These are phyloP conservation scores for Octodon degus DNA, from an alignment of 2,113 vertebrate genomes.

Conservation along the genomic window DNA sequence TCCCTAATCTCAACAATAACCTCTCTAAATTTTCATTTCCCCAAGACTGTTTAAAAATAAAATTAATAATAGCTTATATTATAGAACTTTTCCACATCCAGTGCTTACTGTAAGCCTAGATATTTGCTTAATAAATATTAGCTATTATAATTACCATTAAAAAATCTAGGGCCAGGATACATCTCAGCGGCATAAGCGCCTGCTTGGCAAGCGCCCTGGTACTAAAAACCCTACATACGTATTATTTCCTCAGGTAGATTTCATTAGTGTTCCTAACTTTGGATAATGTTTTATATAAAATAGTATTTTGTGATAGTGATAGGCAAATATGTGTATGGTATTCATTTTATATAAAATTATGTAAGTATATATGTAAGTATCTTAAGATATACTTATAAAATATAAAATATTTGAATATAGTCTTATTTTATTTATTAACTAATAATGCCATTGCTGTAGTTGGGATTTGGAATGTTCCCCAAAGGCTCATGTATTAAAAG, in stretches of 20 bases:
- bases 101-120: constrained; percentile 9
- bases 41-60: background rate
- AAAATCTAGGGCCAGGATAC: too few relatives aligned
- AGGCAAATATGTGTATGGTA: constrained; percentile 14
- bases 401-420: constrained; percentile 46
- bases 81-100: constrained; percentile 33
- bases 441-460: background rate
- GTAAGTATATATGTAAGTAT: constrained; percentile 27
- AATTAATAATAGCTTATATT: constrained; percentile 4
- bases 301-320: constrained; percentile 37
- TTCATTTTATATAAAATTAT: constrained; percentile 50
- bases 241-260: constrained; percentile 22
- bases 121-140: constrained; percentile 57
- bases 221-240: too few relatives aligned
- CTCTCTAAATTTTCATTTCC: constrained; percentile 1
- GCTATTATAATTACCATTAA: constrained; percentile 13
- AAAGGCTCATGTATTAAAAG: background rate
- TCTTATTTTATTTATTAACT: constrained; percentile 30
- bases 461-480: background rate
- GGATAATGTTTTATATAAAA: constrained; percentile 33
- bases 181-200: too few relatives aligned
- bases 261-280: constrained; percentile 28
- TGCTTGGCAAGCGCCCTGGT: too few relatives aligned
- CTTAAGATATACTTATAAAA: constrained; percentile 27
- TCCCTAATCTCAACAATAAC: background rate